Conservation (phyloP, 2,888 invertebrate species). For the Cordilura impudica region DNA sequence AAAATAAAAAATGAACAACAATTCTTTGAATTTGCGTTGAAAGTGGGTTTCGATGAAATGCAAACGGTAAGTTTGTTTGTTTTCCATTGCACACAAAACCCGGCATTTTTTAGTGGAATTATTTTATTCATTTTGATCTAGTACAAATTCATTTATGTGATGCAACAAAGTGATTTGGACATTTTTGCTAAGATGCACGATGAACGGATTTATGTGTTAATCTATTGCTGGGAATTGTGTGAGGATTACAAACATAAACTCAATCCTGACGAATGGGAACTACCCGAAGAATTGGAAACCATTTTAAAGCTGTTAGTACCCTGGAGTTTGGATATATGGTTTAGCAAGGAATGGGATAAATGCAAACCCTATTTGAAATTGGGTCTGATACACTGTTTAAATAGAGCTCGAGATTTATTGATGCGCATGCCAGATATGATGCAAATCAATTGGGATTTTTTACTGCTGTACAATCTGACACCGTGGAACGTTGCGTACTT, state of each 20-base stretch:
- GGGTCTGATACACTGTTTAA: constrained; percentile 66
- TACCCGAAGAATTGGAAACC: constrained; percentile 60
- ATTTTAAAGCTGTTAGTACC: constrained; percentile 68
- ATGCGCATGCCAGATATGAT: constrained; percentile 66
- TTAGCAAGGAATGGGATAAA: constrained; percentile 71
- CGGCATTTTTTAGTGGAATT: neutral
- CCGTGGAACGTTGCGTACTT: constrained; percentile 72
- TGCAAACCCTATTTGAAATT: constrained; percentile 63
- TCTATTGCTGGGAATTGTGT: constrained; percentile 72
- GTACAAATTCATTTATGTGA: constrained; percentile 68
- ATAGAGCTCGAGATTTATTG: constrained; percentile 63
- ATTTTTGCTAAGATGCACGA: constrained; percentile 69
- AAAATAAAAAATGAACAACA: constrained; percentile 65
- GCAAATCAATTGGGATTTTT: constrained; percentile 70
- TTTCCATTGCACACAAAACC: neutral
- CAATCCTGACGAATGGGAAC: constrained; percentile 32
- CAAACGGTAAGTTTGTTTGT: constrained; percentile 66
- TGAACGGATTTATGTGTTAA: constrained; percentile 68
- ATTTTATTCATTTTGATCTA: constrained; percentile 5
- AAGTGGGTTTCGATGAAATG: constrained; percentile 71
- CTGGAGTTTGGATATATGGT: constrained; percentile 71
- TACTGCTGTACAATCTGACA: constrained; percentile 65
- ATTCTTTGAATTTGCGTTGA: constrained; percentile 67
- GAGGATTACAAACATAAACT: constrained; percentile 59
- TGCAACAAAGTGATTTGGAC: constrained; percentile 69